Evolutionary conservation across 2,113 vertebrate species (phyloP).

Genomic region (Opisthocomus hoazin): DNA sequence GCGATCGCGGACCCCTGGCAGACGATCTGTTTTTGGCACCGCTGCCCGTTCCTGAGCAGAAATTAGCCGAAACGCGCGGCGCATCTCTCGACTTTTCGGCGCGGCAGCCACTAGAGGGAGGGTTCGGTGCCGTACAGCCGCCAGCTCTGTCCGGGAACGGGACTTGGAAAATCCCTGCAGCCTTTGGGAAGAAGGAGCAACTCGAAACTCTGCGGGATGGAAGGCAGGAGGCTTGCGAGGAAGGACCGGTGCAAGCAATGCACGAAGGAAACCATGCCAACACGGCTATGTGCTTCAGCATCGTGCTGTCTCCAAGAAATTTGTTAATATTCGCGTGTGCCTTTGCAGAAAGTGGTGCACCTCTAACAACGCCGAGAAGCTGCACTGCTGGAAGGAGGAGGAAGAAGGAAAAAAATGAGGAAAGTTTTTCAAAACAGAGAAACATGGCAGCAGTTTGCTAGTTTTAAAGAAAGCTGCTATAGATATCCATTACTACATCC

Average conservation of each 20-base stretch:
- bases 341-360: not conserved
- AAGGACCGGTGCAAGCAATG: not conserved
- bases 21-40: not conserved
- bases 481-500: rapidly evolving
- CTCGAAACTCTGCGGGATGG: rapidly evolving
- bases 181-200: not conserved
- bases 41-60: not conserved
- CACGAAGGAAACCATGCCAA: not conserved
- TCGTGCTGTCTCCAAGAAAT: not conserved
- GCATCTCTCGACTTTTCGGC: not conserved
- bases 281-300: rapidly evolving
- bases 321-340: not conserved
- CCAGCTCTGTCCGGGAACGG: not conserved
- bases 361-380: not conserved
- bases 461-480: not conserved
- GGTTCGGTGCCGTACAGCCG: not conserved
- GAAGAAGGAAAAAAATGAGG: not conserved
- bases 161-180: not conserved
- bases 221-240: not conserved
- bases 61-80: rapidly evolving
- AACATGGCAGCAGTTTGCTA: not conserved
- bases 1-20: not conserved
- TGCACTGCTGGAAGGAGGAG: not conserved
- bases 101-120: slow-evolving; percentile 37
- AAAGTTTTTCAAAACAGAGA: not conserved